These are phyloP conservation scores for Cirrhinus molitorella DNA, from an alignment of 2,797 vertebrate species.

Conservation along the genomic window DNA sequence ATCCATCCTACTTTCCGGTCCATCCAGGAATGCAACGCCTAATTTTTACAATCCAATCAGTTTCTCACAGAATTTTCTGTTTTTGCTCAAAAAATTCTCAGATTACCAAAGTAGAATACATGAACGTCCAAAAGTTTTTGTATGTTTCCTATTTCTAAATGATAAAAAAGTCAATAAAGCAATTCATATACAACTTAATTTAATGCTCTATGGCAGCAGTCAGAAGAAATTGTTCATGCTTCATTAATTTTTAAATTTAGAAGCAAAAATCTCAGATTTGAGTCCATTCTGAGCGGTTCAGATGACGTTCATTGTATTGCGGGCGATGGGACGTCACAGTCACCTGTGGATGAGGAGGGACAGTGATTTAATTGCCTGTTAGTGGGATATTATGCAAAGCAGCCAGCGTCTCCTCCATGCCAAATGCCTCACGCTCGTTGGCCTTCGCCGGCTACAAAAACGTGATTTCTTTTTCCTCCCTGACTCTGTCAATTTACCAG, in stretches of 20 bases:
- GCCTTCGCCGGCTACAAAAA: slow-evolving; percentile 68
- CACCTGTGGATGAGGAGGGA: slow-evolving; percentile 72
- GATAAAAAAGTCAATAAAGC: neutral
- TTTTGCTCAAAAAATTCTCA: neutral
- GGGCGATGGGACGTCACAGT: slow-evolving; percentile 57
- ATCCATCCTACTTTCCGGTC: neutral
- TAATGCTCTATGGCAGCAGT: neutral
- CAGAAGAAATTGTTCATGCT: neutral
- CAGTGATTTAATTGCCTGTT: slow-evolving; percentile 74
- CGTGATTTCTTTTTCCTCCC: slow-evolving; percentile 63
- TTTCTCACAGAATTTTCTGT: neutral
- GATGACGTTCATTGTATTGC: slow-evolving; percentile 30
- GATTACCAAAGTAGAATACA: neutral
- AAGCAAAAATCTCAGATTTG: neutral
- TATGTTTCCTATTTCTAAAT: neutral
- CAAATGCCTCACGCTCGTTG: slow-evolving; percentile 68
- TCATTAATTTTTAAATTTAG: neutral
- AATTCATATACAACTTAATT: neutral
- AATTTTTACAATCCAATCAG: neutral
- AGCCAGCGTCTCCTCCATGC: slow-evolving; percentile 73
- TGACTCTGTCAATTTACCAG: slow-evolving; percentile 62
- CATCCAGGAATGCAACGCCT: neutral
- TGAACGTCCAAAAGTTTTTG: neutral
- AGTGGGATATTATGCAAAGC: slow-evolving; percentile 68
- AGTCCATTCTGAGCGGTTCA: slow-evolving; percentile 1